Conservation (phyloP, 2,888 invertebrate species). For the Automeris io region DNA sequence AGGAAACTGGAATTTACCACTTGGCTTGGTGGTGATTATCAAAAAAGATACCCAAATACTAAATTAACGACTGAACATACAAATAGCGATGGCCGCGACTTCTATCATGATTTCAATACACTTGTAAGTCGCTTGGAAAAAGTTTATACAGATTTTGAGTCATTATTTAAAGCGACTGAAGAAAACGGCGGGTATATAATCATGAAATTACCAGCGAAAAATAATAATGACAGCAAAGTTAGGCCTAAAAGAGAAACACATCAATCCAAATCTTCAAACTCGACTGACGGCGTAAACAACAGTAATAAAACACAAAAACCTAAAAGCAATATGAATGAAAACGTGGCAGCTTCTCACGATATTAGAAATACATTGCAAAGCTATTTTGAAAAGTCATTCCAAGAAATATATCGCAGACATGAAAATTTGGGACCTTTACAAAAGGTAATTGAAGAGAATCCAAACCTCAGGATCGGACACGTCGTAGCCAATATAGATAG, state of each 20-base stretch:
- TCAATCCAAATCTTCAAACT: neutral
- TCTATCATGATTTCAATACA: neutral
- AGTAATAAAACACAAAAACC: constrained; percentile 9
- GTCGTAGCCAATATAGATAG: constrained; percentile 40
- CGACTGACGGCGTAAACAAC: neutral
- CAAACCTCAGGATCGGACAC: constrained; percentile 37
- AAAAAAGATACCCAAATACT: no score
- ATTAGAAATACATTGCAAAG: constrained; percentile 30
- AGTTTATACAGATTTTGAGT: neutral
- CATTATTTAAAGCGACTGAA: neutral
- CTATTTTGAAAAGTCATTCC: constrained; percentile 28
- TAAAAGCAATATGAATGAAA: constrained; percentile 11
- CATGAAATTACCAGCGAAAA: neutral
- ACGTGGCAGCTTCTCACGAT: constrained; percentile 9
- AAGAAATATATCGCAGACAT: constrained; percentile 29
- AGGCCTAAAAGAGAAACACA: neutral
- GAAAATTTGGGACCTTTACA: constrained; percentile 23
- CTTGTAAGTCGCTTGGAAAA: neutral
- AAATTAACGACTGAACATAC: no score
- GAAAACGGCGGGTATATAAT: neutral
- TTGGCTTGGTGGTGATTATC: no score
- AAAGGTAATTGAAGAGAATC: constrained; percentile 18
- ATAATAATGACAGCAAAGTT: neutral
- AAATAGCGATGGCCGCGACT: no score
- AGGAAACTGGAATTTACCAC: no score